Evolutionary conservation across 2,888 invertebrate species (phyloP), one percentile per base, ranked within the genome.

Genomic region (Tinea semifulvella): DNA sequence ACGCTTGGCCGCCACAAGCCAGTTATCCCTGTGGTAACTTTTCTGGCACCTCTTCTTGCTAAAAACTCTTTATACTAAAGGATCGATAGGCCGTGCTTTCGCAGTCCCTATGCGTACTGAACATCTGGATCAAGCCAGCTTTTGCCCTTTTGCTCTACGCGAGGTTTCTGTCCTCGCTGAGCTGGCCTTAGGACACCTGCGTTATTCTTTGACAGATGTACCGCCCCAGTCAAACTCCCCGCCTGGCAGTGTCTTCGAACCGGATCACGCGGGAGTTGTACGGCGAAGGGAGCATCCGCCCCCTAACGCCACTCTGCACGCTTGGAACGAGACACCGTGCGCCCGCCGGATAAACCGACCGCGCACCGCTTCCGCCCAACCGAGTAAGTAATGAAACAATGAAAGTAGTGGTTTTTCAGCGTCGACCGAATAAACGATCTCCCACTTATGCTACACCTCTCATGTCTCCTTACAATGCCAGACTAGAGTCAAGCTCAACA

Each of bases 11-110:
- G 84, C 84, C 84, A 83, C 83, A 84, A 84, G 81, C 81, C 84
- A 85, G 84, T 84, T 85, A 85, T 85, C 84, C 85, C 85, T 85
- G 84, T 85, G 85, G 85, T 85, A 86, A 86, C 85, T 86, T 86
- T 86, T 85, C 85, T 85, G 85, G 77, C 85, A 88, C 85, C 84
- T 86, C 84, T n/a, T n/a, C n/a, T 85, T 76, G 83, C 82, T 84
- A 69, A 69, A 81, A 79, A 76, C 76, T 68, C 69, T 63, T 67
- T 79, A 66, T 49, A 59, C 79, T 72, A 85, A 83, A 85, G 84
- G 83, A 85, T 86, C 84, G 84, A 84, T 84, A 85, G 84, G 84
- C 84, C 84, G 66, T 76, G 82, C 84, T 85, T 85, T 85, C 83
- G 79, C 83, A 76, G 84, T 85, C 80, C 72, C 71, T 83, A 82